A percentile compares a stretch with the other conserved stretches of the same genome.
Evolutionary conservation across 2,113 vertebrate species (phyloP).

Genomic region (Ceratotherium simum): DNA sequence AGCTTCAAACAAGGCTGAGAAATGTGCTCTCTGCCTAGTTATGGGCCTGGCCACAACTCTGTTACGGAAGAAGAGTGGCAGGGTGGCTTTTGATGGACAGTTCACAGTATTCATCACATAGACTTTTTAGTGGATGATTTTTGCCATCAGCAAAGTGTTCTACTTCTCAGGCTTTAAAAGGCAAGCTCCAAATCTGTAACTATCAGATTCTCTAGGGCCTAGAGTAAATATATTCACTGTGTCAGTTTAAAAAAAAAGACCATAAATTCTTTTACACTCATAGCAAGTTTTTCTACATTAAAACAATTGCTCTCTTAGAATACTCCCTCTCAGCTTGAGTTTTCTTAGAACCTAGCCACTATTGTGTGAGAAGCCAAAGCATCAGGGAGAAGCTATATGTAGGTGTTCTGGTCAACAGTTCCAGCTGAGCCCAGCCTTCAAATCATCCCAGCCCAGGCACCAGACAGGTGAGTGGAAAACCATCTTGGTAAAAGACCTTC

Average conservation of each 20-base stretch:
- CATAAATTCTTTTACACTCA: background rate
- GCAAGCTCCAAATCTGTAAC: background rate
- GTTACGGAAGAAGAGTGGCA: background rate
- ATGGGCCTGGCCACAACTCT: background rate
- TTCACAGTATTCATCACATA: background rate
- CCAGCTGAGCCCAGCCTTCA: background rate
- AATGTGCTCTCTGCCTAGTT: background rate
- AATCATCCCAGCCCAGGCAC: background rate
- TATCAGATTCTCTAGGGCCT: background rate
- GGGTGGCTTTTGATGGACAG: background rate
- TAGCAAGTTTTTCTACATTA: background rate
- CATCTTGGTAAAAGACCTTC: background rate
- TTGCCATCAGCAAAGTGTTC: conserved; percentile 24
- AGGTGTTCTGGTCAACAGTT: background rate
- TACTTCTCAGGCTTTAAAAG: conserved; percentile 31
- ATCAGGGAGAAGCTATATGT: background rate
- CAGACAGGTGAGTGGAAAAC: background rate
- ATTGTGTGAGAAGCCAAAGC: background rate
- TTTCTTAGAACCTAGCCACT: background rate
- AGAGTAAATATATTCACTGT: background rate
- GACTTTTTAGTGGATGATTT: background rate
- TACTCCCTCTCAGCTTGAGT: background rate
- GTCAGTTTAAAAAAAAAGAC: background rate
- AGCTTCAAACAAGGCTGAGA: background rate
- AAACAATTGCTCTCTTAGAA: background rate